Evolutionary conservation across 2,113 vertebrate genomes (phyloP).

Genomic region (Apistogramma diplotaenia): DNA sequence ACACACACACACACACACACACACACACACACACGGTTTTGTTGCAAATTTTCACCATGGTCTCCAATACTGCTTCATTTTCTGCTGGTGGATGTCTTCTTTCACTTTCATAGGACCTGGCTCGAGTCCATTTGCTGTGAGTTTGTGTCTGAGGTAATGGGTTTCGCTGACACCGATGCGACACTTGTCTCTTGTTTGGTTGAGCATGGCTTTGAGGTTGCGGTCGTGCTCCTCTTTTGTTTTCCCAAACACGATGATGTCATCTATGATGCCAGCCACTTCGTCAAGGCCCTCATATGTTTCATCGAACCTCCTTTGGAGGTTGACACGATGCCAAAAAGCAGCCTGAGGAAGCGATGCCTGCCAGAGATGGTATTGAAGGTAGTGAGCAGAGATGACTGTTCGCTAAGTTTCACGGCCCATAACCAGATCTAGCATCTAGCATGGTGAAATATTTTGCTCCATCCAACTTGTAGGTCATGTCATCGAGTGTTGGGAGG

Average conservation of each 20-base stretch:
- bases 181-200: not conserved
- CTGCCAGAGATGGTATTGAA: not conserved
- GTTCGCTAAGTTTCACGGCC: not conserved
- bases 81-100: not conserved
- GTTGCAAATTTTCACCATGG: not conserved
- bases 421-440: not conserved
- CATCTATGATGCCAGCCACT: not conserved
- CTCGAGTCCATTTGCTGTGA: rapidly evolving
- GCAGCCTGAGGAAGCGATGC: not conserved
- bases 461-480: not conserved
- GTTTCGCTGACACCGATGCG: not conserved
- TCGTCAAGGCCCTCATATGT: not conserved
- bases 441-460: not conserved
- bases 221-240: not conserved
- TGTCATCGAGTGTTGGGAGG: not conserved
- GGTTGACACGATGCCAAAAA: not conserved
- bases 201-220: not conserved
- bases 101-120: not conserved
- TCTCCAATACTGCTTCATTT: rapidly evolving
- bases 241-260: not conserved
- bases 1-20: too few species aligned
- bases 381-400: not conserved
- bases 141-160: not conserved
- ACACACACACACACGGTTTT: too few species aligned
- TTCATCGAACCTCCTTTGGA: not conserved